Evolutionary conservation across 1,140 invertebrate genomes (phyloP).

Genomic region (Macrosteles quadrilineatus): DNA sequence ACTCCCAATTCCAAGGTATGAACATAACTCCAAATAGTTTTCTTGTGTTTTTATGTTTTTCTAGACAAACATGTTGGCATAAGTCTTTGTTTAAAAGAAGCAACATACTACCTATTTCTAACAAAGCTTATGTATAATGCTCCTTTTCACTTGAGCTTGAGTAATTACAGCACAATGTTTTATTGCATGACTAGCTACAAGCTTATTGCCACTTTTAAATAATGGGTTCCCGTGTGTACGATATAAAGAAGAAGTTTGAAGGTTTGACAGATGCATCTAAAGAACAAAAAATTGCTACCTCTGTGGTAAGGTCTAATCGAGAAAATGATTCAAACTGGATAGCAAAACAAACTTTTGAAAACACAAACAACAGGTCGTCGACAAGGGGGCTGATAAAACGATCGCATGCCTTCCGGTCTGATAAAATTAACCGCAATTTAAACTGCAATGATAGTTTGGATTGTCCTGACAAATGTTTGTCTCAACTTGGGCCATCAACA

Average conservation of each 20-base stretch:
- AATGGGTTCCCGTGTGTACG: constrained; percentile 25
- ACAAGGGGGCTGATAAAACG: constrained; percentile 32
- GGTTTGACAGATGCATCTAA: constrained; percentile 27
- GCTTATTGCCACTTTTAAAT: no score
- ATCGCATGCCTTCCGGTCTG: constrained; percentile 38
- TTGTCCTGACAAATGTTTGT: neutral
- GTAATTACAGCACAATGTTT: no score
- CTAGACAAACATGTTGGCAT: no score
- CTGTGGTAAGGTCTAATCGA: neutral
- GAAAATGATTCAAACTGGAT: neutral
- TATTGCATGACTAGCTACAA: neutral
- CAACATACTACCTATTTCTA: no score
- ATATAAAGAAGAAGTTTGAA: constrained; percentile 40
- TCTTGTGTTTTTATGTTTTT: no score
- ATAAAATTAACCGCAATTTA: constrained; percentile 6
- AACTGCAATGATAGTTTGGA: constrained; percentile 5
- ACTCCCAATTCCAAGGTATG: no score
- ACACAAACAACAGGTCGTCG: neutral
- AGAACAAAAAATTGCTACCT: neutral
- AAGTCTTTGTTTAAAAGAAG: no score
- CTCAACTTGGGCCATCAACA: no score
- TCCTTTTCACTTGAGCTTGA: no score
- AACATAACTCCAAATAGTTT: no score
- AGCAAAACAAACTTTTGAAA: neutral
- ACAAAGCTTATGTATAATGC: no score